These are phyloP conservation scores for Brachyopa scutellaris DNA, from an alignment of 2,888 invertebrate species.

Conservation along the genomic window DNA sequence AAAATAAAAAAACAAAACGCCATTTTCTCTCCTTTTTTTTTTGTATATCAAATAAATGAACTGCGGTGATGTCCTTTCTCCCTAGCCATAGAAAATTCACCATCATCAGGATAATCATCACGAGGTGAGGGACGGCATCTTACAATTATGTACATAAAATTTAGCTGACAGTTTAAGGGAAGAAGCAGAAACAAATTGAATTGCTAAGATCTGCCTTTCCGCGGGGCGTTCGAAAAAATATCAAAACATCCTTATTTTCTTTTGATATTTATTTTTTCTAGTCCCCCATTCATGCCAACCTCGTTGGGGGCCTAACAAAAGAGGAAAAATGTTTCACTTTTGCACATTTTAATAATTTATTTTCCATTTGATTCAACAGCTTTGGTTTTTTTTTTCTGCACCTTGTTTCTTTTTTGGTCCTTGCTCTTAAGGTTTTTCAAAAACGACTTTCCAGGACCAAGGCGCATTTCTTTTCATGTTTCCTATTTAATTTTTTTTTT, in stretches of 20 bases:
- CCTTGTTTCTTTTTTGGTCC: too few relatives aligned
- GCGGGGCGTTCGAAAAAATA: slow-evolving; percentile 15
- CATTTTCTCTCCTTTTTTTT: slow-evolving; percentile 44
- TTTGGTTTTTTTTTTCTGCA: slow-evolving; percentile 10
- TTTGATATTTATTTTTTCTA: slow-evolving; percentile 7
- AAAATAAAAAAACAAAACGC: slow-evolving; percentile 64
- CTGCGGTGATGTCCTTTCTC: slow-evolving; percentile 39
- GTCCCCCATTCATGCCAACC: background rate
- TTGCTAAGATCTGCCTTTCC: slow-evolving; percentile 44
- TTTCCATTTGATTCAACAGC: slow-evolving; percentile 57
- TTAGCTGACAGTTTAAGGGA: slow-evolving; percentile 40
- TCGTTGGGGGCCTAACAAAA: slow-evolving; percentile 27
- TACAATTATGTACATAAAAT: slow-evolving; percentile 22
- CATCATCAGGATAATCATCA: slow-evolving; percentile 58
- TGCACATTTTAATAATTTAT: slow-evolving; percentile 69
- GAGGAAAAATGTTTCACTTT: slow-evolving; percentile 44
- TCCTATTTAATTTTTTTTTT: slow-evolving; percentile 15
- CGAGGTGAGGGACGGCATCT: slow-evolving; percentile 9
- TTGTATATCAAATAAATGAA: slow-evolving; percentile 52
- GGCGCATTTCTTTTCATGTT: slow-evolving; percentile 52
- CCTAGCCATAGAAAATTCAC: background rate
- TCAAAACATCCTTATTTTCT: slow-evolving; percentile 39
- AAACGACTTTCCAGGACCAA: slow-evolving; percentile 25
- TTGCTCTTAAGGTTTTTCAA: slow-evolving; percentile 4
- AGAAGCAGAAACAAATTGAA: slow-evolving; percentile 41